Percentiles rank a stretch among this genome's conserved stretches.
Conservation (phyloP, 1,140 invertebrate species). For the Ooceraea biroi region DNA sequence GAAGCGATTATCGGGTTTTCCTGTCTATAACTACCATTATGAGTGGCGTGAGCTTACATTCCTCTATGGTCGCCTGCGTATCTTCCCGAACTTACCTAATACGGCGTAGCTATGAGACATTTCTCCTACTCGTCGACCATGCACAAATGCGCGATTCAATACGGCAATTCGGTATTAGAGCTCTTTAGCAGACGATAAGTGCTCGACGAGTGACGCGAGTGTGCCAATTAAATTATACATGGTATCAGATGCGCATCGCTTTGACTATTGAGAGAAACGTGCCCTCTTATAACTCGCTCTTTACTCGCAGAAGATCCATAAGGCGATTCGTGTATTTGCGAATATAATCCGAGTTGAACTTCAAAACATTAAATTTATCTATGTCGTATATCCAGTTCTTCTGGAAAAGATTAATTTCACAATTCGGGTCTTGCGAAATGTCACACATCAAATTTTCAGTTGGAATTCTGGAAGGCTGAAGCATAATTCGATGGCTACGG, state of each 20-base stretch:
- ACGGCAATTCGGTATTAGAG: constrained; percentile 27
- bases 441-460: too few relatives aligned
- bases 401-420: too few relatives aligned
- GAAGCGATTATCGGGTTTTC: constrained; percentile 23
- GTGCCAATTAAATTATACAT: constrained; percentile 50
- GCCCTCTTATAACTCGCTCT: constrained; percentile 10
- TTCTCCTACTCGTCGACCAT: not conserved
- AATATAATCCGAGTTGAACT: not conserved
- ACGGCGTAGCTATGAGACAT: not conserved
- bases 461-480: too few relatives aligned
- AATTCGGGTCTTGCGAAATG: too few relatives aligned
- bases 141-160: constrained; percentile 17
- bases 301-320: not conserved
- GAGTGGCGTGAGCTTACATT: constrained; percentile 11
- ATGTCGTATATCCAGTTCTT: not conserved
- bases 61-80: not conserved
- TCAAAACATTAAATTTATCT: not conserved
- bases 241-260: constrained; percentile 8
- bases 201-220: constrained; percentile 32
- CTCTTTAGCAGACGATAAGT: constrained; percentile 27
- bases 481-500: too few relatives aligned
- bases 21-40: constrained; percentile 29
- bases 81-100: constrained; percentile 46
- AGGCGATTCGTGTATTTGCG: not conserved
- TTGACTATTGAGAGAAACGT: not conserved